phyloP scores from a whole-genome alignment of 2,888 invertebrate species.

The Ophraella communa region DNA sequence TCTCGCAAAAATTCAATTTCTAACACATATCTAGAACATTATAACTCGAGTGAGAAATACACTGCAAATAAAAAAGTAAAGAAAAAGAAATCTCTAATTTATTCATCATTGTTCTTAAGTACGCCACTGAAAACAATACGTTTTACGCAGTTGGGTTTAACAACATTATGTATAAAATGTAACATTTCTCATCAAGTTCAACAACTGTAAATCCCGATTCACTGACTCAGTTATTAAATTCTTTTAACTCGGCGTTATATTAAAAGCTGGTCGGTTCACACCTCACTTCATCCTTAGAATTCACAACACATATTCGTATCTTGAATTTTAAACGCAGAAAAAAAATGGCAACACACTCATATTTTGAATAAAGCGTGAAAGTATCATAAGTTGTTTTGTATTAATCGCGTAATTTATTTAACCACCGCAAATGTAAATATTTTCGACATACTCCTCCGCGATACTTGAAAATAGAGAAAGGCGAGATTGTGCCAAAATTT shows the following conservation, averaged over 20 bases:
- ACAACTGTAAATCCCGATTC: constrained; percentile 20
- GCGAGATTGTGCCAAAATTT: no score
- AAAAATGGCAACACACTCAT: neutral
- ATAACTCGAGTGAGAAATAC: no score
- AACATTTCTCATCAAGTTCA: constrained; percentile 17
- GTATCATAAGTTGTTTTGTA: neutral
- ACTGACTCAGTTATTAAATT: constrained; percentile 20
- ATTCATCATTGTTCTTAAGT: neutral
- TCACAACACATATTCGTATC: constrained; percentile 10
- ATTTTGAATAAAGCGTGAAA: no score
- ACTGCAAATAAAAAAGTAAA: no score
- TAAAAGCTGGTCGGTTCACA: constrained; percentile 21
- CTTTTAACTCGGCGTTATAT: neutral
- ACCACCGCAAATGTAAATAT: constrained; percentile 4
- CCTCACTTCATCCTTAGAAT: constrained; percentile 13
- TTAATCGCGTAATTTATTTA: neutral
- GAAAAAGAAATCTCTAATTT: neutral
- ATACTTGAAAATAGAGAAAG: no score
- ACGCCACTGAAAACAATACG: neutral
- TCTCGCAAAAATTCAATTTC: no score
- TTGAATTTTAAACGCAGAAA: neutral
- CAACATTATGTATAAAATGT: neutral
- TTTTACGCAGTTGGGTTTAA: neutral
- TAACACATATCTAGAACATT: no score
- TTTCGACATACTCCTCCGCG: no score